Conservation (phyloP, 2,797 vertebrate species). For the Amniataba percoides region DNA sequence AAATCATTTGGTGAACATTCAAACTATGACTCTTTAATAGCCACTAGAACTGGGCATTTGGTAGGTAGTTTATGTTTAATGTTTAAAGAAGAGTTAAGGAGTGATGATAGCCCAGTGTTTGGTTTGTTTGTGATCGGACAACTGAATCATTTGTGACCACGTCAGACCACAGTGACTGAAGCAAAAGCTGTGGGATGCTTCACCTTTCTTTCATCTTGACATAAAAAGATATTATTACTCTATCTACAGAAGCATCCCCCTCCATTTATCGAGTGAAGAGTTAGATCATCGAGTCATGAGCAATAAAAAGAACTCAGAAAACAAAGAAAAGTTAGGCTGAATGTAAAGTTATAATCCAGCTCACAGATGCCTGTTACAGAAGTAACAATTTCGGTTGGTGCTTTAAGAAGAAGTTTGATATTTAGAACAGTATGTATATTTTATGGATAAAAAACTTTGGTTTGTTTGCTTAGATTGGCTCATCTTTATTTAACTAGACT, state of each 20-base stretch:
- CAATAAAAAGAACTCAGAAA: neutral
- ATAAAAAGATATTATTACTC: neutral
- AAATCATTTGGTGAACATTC: neutral
- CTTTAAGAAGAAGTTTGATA: conserved; percentile 4
- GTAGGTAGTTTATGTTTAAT: neutral
- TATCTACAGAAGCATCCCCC: neutral
- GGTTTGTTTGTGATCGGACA: neutral
- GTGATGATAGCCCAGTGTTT: neutral
- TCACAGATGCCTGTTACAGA: conserved; percentile 11
- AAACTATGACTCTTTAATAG: no score
- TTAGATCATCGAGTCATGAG: neutral
- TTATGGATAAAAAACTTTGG: conserved; percentile 25
- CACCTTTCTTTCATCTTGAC: neutral
- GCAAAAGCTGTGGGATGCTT: neutral
- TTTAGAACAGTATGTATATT: conserved; percentile 18
- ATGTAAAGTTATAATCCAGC: neutral
- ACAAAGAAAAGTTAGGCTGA: neutral
- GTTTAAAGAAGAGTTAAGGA: neutral
- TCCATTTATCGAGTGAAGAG: neutral
- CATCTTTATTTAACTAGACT: neutral
- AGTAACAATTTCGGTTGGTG: neutral
- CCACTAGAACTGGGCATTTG: neutral
- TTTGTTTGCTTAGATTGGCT: conserved; percentile 13
- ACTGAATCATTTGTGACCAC: neutral
- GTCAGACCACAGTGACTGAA: neutral